These are phyloP conservation scores for Hyles vespertilio DNA, from an alignment of 1,140 invertebrate species.

Conservation along the genomic window DNA sequence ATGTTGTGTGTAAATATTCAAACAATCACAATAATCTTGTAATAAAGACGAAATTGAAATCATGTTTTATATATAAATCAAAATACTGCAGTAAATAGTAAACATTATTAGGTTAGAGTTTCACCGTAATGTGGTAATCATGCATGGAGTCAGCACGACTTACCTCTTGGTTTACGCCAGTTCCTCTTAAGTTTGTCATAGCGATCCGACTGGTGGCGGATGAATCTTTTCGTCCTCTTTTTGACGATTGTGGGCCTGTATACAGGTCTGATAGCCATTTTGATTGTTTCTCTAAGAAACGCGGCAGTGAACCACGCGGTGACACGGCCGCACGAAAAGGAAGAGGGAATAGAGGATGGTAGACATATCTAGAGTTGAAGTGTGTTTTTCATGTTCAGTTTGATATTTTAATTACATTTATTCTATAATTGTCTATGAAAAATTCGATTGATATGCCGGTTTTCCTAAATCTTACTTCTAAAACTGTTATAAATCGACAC, in stretches of 20 bases:
- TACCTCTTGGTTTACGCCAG: slow-evolving; percentile 80
- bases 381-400: slow-evolving; percentile 35
- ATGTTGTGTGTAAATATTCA: neutral
- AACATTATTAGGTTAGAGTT: neutral
- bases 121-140: neutral
- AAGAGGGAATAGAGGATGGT: slow-evolving; percentile 61
- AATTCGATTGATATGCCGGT: neutral
- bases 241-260: slow-evolving; percentile 94
- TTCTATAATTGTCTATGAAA: slow-evolving; percentile 28
- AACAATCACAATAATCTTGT: neutral
- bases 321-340: slow-evolving; percentile 71
- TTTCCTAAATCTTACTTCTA: neutral
- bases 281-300: slow-evolving; percentile 59
- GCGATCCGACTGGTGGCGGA: slow-evolving; percentile 96
- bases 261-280: slow-evolving; percentile 91
- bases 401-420: neutral
- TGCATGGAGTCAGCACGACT: slow-evolving; percentile 10
- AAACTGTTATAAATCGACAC: neutral
- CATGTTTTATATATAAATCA: too few relatives aligned
- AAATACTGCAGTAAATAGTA: neutral
- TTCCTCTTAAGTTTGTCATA: slow-evolving; percentile 93
- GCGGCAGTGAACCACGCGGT: slow-evolving; percentile 70
- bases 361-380: slow-evolving; percentile 52
- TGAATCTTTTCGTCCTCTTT: slow-evolving; percentile 97
- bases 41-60: neutral